Percentiles rank a stretch among this genome's conserved stretches.
Conservation (phyloP, 2,113 vertebrate species). For the Prunella himalayana region DNA sequence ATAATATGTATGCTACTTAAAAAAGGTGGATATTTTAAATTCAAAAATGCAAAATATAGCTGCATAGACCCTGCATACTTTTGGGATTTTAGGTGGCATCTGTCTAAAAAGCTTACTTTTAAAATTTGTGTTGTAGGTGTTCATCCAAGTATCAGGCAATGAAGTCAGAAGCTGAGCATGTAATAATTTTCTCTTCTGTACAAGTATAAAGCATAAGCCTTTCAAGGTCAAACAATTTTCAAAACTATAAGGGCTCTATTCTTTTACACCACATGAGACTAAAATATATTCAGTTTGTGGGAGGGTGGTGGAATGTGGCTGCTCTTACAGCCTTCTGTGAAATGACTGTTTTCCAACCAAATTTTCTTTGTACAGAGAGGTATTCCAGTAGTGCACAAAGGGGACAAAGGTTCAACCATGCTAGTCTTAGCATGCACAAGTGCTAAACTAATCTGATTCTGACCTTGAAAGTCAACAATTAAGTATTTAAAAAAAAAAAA, state of each 20-base stretch:
- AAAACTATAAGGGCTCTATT: not conserved
- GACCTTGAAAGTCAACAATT: not conserved
- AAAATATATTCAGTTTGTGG: slow-evolving; percentile 2
- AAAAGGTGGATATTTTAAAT: not conserved
- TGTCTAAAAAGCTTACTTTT: slow-evolving; percentile 16
- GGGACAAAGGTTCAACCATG: not conserved
- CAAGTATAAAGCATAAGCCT: not conserved
- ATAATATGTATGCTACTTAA: slow-evolving; percentile 17
- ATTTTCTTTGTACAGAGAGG: not conserved
- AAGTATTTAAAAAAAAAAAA: not conserved
- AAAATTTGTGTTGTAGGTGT: slow-evolving; percentile 60
- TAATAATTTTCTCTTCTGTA: slow-evolving; percentile 37
- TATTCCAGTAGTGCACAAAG: not conserved
- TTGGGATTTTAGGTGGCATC: slow-evolving; percentile 6
- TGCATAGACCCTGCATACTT: not conserved
- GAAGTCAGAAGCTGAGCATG: slow-evolving; percentile 34
- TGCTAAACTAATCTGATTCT: not conserved
- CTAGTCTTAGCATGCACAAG: not conserved
- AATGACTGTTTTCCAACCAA: not conserved
- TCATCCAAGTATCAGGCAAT: slow-evolving; percentile 29
- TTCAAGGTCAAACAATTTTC: slow-evolving; percentile 54
- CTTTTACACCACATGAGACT: not conserved
- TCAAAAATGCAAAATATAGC: slow-evolving; percentile 48
- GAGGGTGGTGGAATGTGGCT: not conserved
- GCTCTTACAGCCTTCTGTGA: not conserved